A percentile compares a stretch with the other conserved stretches of the same genome.
Conservation (phyloP, 37 sponge, comb jelly and placozoan species). For the Geodia barretti region DNA sequence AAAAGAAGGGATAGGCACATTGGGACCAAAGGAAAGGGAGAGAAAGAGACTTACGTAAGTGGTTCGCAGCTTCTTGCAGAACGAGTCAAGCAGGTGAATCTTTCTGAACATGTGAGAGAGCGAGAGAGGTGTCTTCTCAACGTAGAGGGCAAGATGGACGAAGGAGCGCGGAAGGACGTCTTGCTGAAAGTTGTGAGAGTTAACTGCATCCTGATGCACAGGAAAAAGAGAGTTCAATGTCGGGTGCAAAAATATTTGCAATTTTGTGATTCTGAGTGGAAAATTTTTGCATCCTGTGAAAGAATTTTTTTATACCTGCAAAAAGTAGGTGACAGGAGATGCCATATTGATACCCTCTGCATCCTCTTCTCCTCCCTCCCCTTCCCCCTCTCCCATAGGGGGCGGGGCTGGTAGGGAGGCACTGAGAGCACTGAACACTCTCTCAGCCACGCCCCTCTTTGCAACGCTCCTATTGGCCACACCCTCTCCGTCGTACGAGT, state of each 20-base stretch:
- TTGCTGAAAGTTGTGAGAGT: conserved; percentile 26
- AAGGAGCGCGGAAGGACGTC: conserved; percentile 18
- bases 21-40: too few species aligned
- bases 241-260: not conserved
- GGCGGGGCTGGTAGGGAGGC: not conserved
- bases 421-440: conserved; percentile 28
- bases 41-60: too few species aligned
- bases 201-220: conserved; percentile 30
- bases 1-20: too few species aligned
- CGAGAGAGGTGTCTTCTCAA: too few species aligned
- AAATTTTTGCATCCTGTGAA: not conserved
- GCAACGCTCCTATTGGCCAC: not conserved
- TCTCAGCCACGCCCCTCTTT: not conserved
- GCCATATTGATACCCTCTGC: not conserved
- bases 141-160: conserved; percentile 34
- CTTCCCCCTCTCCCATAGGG: conserved; percentile 12
- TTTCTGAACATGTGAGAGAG: conserved; percentile 28
- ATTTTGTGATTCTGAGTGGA: too few species aligned
- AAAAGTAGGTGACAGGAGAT: conserved; percentile 50
- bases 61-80: conserved; percentile 34
- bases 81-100: conserved; percentile 10
- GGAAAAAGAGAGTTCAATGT: not conserved
- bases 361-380: conserved; percentile 24
- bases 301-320: conserved; percentile 23
- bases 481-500: conserved; percentile 8